Evolutionary conservation across 1,140 invertebrate genomes (phyloP).

Genomic region (Ostrea edulis): DNA sequence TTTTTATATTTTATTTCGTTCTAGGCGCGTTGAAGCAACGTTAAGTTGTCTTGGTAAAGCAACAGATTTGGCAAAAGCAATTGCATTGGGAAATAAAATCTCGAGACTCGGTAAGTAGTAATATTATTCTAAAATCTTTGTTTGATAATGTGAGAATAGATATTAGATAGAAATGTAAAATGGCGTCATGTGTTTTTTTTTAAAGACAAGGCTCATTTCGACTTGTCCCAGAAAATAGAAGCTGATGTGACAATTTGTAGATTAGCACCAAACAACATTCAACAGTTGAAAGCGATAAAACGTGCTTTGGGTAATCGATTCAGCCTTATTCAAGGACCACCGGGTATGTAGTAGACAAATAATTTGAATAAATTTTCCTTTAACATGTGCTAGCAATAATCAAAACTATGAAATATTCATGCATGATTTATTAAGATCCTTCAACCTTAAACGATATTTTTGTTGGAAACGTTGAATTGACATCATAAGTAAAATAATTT

Average conservation of each 20-base stretch:
- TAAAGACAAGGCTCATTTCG: conserved; percentile 41
- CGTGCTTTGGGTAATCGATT: conserved; percentile 61
- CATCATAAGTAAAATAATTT: no score
- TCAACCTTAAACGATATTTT: no score
- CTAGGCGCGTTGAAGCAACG: conserved; percentile 53
- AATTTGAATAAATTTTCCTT: neutral
- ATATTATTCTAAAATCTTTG: neutral
- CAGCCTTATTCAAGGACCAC: conserved; percentile 72
- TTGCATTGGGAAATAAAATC: conserved; percentile 46
- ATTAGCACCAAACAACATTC: conserved; percentile 59
- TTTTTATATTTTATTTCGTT: neutral
- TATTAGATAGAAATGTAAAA: neutral
- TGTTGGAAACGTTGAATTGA: no score
- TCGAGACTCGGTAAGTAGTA: conserved; percentile 41
- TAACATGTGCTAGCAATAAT: neutral
- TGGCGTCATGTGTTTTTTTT: neutral
- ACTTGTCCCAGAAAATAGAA: neutral
- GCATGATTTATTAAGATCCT: no score
- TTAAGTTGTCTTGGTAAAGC: conserved; percentile 45
- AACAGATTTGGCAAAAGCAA: conserved; percentile 44
- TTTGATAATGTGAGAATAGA: neutral
- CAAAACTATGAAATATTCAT: neutral
- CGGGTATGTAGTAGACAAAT: conserved; percentile 57
- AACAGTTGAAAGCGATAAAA: conserved; percentile 61
- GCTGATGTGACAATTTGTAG: neutral